phyloP scores from a whole-genome alignment of 2,888 invertebrate genomes.

The Punctoribates punctum region DNA sequence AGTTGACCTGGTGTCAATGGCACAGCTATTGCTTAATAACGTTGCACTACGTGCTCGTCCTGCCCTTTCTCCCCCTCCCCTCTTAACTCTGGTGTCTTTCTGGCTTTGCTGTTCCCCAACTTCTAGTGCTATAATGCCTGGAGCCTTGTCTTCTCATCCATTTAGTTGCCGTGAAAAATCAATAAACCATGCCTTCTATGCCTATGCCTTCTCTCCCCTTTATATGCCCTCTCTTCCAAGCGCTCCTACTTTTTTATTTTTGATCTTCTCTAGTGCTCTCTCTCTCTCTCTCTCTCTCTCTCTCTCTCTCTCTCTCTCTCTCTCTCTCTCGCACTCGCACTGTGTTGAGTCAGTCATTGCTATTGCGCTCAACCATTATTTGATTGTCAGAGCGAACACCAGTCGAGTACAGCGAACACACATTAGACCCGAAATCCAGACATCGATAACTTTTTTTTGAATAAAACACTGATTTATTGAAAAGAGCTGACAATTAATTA shows the following conservation, averaged over 20 bases:
- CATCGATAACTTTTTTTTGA: background rate
- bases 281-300: background rate
- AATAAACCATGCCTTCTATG: constrained; percentile 31
- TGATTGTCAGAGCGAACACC: constrained; percentile 20
- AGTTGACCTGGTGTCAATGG: constrained; percentile 33
- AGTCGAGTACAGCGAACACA: constrained; percentile 24
- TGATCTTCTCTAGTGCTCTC: constrained; percentile 16
- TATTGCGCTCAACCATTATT: constrained; percentile 27
- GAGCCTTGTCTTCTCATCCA: constrained; percentile 39
- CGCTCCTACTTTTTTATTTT: constrained; percentile 18
- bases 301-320: constrained; percentile 24
- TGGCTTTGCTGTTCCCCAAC: constrained; percentile 20
- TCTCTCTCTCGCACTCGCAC: constrained; percentile 5
- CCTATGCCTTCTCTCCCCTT: constrained; percentile 22
- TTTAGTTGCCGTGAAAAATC: constrained; percentile 35
- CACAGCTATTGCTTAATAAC: constrained; percentile 18
- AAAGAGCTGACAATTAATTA: no score
- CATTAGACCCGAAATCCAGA: constrained; percentile 1
- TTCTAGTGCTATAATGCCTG: constrained; percentile 28
- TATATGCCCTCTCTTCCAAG: constrained; percentile 6
- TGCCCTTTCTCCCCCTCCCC: constrained; percentile 26
- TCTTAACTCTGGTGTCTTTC: background rate
- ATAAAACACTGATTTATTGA: background rate
- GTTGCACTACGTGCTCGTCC: background rate
- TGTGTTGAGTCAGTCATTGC: constrained; percentile 1